These are phyloP conservation scores for Craseonycteris thonglongyai DNA, from an alignment of 2,113 vertebrate species.

Conservation along the genomic window DNA sequence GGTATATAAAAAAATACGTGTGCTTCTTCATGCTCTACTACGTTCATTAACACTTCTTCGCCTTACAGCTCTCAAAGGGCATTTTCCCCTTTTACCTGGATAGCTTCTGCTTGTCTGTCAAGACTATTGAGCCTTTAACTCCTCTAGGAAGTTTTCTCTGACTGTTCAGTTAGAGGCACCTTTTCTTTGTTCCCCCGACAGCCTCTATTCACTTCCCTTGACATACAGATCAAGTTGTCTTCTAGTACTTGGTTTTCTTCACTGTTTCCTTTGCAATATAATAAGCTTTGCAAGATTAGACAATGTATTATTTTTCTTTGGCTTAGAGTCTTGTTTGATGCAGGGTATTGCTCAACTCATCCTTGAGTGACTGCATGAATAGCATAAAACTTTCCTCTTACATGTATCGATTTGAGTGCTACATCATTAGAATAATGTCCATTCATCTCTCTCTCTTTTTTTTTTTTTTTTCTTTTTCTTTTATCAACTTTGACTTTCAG, in stretches of 20 bases:
- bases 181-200: background rate
- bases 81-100: background rate
- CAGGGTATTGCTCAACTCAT: background rate
- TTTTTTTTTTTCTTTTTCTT: background rate
- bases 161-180: background rate
- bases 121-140: background rate
- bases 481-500: conserved; percentile 71
- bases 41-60: background rate
- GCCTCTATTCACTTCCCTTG: background rate
- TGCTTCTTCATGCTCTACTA: background rate
- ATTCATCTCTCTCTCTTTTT: background rate
- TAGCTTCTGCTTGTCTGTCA: background rate
- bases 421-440: background rate
- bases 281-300: background rate
- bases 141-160: background rate
- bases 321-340: background rate
- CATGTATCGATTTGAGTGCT: background rate
- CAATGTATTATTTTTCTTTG: background rate
- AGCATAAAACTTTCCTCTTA: background rate
- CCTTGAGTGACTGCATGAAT: background rate
- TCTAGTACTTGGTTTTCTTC: background rate
- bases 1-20: background rate
- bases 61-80: background rate
- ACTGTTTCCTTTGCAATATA: background rate
- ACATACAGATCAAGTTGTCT: background rate